Conservation (phyloP, 2,888 invertebrate species). For the Leucoptera coffeella region DNA sequence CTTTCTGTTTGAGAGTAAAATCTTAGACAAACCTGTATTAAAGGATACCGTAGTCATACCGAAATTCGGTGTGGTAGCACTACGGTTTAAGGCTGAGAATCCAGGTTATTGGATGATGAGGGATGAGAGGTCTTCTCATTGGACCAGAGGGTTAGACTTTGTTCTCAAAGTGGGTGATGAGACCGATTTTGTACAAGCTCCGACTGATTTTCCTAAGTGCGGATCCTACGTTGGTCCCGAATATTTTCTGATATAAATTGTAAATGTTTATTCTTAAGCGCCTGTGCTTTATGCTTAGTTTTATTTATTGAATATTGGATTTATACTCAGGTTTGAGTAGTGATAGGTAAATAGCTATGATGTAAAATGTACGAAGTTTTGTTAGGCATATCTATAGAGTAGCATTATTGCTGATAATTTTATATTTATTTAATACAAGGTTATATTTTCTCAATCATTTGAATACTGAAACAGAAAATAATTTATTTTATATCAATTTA, state of each 20-base stretch:
- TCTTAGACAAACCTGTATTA: conserved; percentile 53
- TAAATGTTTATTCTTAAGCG: too few species aligned
- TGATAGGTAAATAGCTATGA: too few species aligned
- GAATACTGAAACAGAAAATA: too few species aligned
- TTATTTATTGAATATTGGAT: too few species aligned
- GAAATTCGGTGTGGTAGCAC: conserved; percentile 60
- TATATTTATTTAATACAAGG: too few species aligned
- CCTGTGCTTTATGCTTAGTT: too few species aligned
- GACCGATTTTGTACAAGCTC: conserved; percentile 59
- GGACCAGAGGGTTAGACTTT: conserved; percentile 70
- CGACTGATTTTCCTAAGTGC: conserved; percentile 70
- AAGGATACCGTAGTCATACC: conserved; percentile 74
- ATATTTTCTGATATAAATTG: conserved; percentile 57
- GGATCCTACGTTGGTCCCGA: conserved; percentile 72
- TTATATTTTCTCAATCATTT: too few species aligned
- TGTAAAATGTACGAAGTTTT: too few species aligned
- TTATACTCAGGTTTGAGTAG: too few species aligned
- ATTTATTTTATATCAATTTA: too few species aligned
- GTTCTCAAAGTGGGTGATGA: conserved; percentile 66
- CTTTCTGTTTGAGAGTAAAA: conserved; percentile 43
- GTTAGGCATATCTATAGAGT: too few species aligned
- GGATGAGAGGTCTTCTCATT: conserved; percentile 66
- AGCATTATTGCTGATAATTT: too few species aligned
- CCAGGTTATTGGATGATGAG: conserved; percentile 79
- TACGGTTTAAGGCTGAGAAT: conserved; percentile 70